These are phyloP conservation scores for Eonycteris spelaea DNA, from an alignment of 2,113 vertebrate genomes.

Conservation along the genomic window DNA sequence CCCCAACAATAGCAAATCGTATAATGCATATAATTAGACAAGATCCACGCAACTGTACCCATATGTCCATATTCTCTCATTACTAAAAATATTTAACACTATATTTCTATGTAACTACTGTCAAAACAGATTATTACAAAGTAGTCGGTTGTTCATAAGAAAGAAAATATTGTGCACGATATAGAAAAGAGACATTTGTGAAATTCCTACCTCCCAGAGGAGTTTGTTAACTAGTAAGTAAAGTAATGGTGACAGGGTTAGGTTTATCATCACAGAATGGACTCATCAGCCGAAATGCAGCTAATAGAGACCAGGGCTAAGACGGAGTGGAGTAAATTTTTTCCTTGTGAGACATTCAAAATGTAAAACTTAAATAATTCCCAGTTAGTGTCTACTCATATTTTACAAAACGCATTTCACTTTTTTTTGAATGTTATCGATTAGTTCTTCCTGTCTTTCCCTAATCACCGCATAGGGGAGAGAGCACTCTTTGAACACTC, in stretches of 20 bases:
- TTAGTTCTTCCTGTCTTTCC: not conserved
- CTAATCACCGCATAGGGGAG: not conserved
- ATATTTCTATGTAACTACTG: conserved; percentile 79
- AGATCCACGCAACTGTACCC: conserved; percentile 84
- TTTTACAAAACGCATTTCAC: not conserved
- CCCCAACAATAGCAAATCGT: conserved; percentile 91
- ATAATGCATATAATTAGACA: conserved; percentile 95
- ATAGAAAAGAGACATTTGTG: conserved; percentile 73
- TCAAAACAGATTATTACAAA: conserved; percentile 83
- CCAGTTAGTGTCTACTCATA: not conserved
- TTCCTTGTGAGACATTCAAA: not conserved
- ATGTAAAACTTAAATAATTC: not conserved
- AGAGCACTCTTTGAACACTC: not conserved
- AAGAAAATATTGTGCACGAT: conserved; percentile 66
- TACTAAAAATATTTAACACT: conserved; percentile 80
- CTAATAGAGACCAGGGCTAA: too few relatives aligned
- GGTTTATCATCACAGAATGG: not conserved
- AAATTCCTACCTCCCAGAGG: conserved; percentile 52
- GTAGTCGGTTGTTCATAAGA: conserved; percentile 76
- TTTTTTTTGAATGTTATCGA: not conserved
- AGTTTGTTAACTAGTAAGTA: conserved; percentile 51
- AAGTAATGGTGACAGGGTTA: not conserved
- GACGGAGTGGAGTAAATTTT: not conserved
- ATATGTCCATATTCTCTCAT: conserved; percentile 83
- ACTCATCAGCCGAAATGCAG: not conserved